Conservation (phyloP, 2,113 vertebrate species). For the Poeciliopsis retropinna region DNA sequence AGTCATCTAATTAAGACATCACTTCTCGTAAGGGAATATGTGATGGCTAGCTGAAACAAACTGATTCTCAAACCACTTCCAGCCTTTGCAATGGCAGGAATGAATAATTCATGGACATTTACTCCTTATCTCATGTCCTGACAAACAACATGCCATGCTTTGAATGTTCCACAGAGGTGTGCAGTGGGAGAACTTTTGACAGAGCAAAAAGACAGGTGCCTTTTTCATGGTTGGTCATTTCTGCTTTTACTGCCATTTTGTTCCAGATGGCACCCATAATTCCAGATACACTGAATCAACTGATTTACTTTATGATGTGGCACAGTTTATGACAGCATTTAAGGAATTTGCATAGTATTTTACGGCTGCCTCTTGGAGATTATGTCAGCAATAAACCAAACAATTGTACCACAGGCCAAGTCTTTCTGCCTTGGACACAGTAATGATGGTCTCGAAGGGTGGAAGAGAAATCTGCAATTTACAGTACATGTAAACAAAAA, state of each 20-base stretch:
- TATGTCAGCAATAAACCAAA: conserved; percentile 42
- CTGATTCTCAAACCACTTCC: conserved; percentile 52
- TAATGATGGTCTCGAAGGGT: neutral
- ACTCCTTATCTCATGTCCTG: conserved; percentile 68
- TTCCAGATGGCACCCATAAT: conserved; percentile 16
- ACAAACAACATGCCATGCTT: conserved; percentile 68
- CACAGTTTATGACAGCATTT: conserved; percentile 40
- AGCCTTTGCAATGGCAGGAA: conserved; percentile 47
- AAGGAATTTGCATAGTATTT: conserved; percentile 59
- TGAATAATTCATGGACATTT: conserved; percentile 76
- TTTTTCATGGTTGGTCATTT: conserved; percentile 38
- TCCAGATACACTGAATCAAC: conserved; percentile 32
- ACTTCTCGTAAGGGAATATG: conserved; percentile 63
- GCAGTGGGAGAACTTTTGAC: conserved; percentile 48
- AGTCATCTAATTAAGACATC: conserved; percentile 75
- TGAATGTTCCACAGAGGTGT: conserved; percentile 68
- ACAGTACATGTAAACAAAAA: neutral
- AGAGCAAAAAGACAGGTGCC: conserved; percentile 40
- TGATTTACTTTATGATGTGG: conserved; percentile 38
- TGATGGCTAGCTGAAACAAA: conserved; percentile 62
- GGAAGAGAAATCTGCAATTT: neutral
- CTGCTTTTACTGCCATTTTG: conserved; percentile 34
- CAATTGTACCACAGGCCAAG: conserved; percentile 12
- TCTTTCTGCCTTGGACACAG: conserved; percentile 12
- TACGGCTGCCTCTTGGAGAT: conserved; percentile 50